Evolutionary conservation across 2,888 invertebrate species (phyloP).

Genomic region (Diogma glabrata): DNA sequence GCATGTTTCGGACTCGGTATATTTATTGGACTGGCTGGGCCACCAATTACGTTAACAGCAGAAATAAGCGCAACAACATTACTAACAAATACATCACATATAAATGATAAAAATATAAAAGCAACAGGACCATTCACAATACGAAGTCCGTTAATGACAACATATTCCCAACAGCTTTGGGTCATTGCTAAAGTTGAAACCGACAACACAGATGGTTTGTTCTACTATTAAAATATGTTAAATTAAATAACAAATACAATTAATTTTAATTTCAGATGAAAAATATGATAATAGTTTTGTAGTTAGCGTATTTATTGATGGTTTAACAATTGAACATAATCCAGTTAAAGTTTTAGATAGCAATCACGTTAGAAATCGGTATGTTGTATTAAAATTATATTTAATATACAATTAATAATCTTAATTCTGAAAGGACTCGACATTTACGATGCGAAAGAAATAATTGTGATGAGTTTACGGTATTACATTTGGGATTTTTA

Average conservation of each 20-base stretch:
- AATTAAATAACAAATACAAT: not conserved
- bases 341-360: constrained; percentile 53
- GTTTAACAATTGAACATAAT: constrained; percentile 63
- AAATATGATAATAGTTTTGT: constrained; percentile 82
- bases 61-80: constrained; percentile 47
- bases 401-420: no score
- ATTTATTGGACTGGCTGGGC: constrained; percentile 81
- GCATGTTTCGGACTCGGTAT: constrained; percentile 80
- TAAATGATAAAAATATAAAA: constrained; percentile 48
- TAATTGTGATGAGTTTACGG: constrained; percentile 75
- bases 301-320: constrained; percentile 73
- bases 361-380: constrained; percentile 59
- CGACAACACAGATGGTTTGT: constrained; percentile 67
- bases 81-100: constrained; percentile 36
- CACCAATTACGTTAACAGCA: constrained; percentile 40
- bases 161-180: constrained; percentile 91
- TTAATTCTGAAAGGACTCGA: no score
- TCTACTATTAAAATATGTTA: constrained; percentile 17
- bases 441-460: constrained; percentile 71
- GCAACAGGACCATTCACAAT: constrained; percentile 75
- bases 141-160: constrained; percentile 72
- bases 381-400: no score
- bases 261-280: constrained; percentile 51
- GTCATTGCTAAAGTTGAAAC: constrained; percentile 75
- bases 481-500: constrained; percentile 79